Conservation (phyloP, 1,140 invertebrate genomes). For the Thalassaphorura encarpata region DNA sequence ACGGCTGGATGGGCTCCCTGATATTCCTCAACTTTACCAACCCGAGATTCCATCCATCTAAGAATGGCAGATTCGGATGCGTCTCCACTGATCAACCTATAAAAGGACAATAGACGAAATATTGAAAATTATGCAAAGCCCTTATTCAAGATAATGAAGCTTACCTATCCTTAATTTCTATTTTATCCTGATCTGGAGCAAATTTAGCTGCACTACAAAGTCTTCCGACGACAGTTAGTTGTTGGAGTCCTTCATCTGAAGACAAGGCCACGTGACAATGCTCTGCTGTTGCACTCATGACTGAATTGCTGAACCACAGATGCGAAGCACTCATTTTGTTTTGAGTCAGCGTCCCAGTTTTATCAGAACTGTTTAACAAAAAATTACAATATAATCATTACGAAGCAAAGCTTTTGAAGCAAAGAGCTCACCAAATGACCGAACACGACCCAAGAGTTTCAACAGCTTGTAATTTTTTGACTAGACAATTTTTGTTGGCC, state of each 20-base stretch:
- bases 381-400: conserved; percentile 38
- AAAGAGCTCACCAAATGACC: too few relatives aligned
- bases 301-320: conserved; percentile 55
- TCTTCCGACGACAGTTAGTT: conserved; percentile 54
- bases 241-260: conserved; percentile 48
- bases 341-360: conserved; percentile 53
- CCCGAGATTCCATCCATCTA: conserved; percentile 47
- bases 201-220: conserved; percentile 71
- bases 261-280: conserved; percentile 40
- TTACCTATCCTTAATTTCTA: conserved; percentile 35
- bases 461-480: conserved; percentile 56
- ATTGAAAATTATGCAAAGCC: background rate
- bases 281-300: conserved; percentile 49
- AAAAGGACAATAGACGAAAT: background rate
- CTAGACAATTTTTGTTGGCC: conserved; percentile 54
- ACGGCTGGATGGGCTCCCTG: conserved; percentile 49
- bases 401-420: too few relatives aligned
- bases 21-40: conserved; percentile 45
- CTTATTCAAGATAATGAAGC: too few relatives aligned
- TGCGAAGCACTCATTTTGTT: conserved; percentile 62
- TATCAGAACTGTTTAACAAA: conserved; percentile 34
- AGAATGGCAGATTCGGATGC: conserved; percentile 52
- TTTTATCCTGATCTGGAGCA: too few relatives aligned
- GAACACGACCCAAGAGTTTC: conserved; percentile 47
- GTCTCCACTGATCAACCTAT: conserved; percentile 46